Base-by-base conservation (phyloP, 2,888 invertebrate species). In the Perdita meconis region DNA sequence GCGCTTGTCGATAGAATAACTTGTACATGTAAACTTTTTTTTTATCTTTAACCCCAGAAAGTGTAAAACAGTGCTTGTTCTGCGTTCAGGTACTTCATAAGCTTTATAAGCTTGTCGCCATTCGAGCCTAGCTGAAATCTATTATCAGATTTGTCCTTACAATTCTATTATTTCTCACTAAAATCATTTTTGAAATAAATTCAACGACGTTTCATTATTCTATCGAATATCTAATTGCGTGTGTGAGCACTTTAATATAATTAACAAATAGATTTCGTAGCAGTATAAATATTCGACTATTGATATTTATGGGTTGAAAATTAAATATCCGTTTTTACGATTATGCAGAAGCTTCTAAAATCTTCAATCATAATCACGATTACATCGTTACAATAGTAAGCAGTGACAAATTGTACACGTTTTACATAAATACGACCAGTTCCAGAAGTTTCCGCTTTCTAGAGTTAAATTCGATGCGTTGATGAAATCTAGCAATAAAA, bases 11-110 rank as follows among this genome's bases (percentile, higher is more conserved):
- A 13, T 5, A 50, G 24, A 50, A 61, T 56, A 70, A 56, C 26
- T 61, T 56, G 34, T 24, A 22, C 26, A 64, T 36, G 53, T 38
- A 4, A 38, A 19, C 1, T n/a, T 51, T 12, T 24, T n/a, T 51
- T 12, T 24, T 42, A n/a, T 36, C 16, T 51, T 71, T 68, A 55
- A 56, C 38, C 16, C 34, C 19, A 47, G 19, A 56, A 73, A 61
- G 60, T 57, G 53, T 38, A 24, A 51, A 24, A 50, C 19, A 16
- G 34, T 16, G 40, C 51, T 60, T 8, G 34, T 50, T 36, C 40
- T 57, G 51, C n/a, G 19, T 50, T 47, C 22, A 59, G 50, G 38
- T 56, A 57, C 57, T 5, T 57, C 13, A 10, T 24, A 70, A 50
- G 40, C 40, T 57, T 40, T 4, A 8, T 22, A 40, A 64, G 24